Evolutionary conservation across 2,113 vertebrate species (phyloP), one percentile per base, ranked within the genome.

Genomic region (Heterotis niloticus): DNA sequence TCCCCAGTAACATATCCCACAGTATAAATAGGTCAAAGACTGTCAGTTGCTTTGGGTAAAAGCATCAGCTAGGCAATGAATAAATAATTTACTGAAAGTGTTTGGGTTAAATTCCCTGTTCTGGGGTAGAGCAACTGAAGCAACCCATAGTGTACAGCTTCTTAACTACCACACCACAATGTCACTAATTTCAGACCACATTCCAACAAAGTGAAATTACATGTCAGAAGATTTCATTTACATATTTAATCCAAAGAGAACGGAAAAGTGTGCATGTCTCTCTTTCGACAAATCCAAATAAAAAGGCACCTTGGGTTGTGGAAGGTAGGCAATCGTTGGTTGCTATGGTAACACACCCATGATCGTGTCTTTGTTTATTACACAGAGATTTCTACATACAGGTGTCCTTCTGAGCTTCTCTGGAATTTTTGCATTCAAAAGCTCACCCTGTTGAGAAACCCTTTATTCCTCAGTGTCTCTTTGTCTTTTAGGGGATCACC

Each of bases 401-500:
- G 65, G 77, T 78, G 66, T 56, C 62, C 20, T 52, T 67, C 7
- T 52, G 57, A 28, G 64, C 34, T 26, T n/a, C 17, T 59, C 51
- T 28, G 24, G 2, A 13, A 59, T 28, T 14, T 17, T 24, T 59
- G 71, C 24, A 18, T 74, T 26, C 57, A 54, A 71, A 72, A 56
- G 34, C 70, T 75, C 28, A 75, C 28, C 17, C 24, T 26, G 0
- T 11, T 59, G 52, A 59, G 54, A 9, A 20, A 18, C 54, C 24
- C 66, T 60, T 34, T 16, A 44, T 20, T 20, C 13, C 28, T 44
- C 34, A 44, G 1, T 59, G 24, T 14, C 24, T 69, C 23, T 28
- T 26, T 88, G 75, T 86, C 71, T 90, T 92, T 29, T 91, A 99
- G 98, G 79, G 95, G 96, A 77, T 99, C 98, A 10, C 98, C 98